Percentiles rank a stretch among this genome's conserved stretches.
Evolutionary conservation across 2,888 invertebrate species (phyloP).

Genomic region (Smittia aterrima): DNA sequence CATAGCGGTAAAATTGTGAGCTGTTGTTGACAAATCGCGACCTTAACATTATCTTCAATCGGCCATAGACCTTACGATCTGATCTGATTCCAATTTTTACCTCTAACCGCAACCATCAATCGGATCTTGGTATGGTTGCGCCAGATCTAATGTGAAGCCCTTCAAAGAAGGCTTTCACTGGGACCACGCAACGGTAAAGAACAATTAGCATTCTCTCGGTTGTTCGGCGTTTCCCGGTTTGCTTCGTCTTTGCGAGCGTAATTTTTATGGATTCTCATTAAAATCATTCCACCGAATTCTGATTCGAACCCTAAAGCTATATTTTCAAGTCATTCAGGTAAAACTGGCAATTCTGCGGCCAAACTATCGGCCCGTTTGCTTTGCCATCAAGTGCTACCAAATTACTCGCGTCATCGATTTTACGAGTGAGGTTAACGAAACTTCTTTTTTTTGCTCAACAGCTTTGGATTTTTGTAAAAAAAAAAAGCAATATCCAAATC

Average conservation of each 20-base stretch:
- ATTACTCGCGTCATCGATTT: background rate
- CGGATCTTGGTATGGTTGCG: no score
- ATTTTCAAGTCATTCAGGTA: background rate
- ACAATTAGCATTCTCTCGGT: constrained; percentile 9
- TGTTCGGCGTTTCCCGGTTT: background rate
- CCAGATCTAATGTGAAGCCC: no score
- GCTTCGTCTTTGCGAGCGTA: background rate
- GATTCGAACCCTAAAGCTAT: background rate
- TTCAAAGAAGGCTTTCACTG: no score
- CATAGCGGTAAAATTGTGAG: background rate
- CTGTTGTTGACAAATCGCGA: no score
- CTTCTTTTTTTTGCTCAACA: background rate
- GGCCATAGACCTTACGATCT: no score
- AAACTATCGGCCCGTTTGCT: background rate
- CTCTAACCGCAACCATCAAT: no score
- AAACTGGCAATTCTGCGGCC: no score
- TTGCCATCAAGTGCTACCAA: background rate
- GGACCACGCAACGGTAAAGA: constrained; percentile 16
- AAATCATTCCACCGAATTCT: background rate
- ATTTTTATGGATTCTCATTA: background rate
- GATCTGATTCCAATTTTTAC: no score
- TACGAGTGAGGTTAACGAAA: background rate
- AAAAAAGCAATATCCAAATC: no score
- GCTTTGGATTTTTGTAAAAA: background rate
- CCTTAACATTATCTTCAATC: no score